A percentile compares a stretch with the other conserved stretches of the same genome.
These are phyloP conservation scores for Eupithecia centaureata DNA, from an alignment of 2,888 invertebrate genomes.

Conservation along the genomic window DNA sequence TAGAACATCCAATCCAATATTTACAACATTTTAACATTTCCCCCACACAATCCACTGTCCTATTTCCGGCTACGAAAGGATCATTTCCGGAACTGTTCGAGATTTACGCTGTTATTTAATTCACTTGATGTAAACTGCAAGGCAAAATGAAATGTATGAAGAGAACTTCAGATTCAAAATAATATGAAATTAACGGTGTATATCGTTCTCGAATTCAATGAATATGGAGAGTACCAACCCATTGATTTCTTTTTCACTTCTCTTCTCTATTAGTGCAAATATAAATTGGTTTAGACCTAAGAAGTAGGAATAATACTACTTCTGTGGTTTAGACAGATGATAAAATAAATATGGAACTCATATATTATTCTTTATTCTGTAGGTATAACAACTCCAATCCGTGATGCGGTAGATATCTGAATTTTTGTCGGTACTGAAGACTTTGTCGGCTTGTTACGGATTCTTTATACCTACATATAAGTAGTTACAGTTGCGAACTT, in stretches of 20 bases:
- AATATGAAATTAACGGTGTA: background rate
- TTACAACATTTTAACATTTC: conserved; percentile 6
- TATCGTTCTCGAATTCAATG: background rate
- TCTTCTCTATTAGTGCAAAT: too few relatives aligned
- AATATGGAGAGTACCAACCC: too few relatives aligned
- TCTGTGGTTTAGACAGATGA: too few relatives aligned
- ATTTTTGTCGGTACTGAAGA: background rate
- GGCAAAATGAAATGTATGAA: background rate
- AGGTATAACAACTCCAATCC: background rate
- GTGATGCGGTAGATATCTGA: background rate
- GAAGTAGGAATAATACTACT: too few relatives aligned
- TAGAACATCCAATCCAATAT: too few relatives aligned
- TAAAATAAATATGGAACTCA: background rate
- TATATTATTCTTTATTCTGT: background rate
- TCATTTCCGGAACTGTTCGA: background rate
- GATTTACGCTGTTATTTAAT: background rate
- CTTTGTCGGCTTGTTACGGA: background rate
- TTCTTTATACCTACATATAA: background rate
- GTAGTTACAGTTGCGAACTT: too few relatives aligned
- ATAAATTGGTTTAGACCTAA: too few relatives aligned
- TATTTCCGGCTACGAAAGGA: conserved; percentile 2
- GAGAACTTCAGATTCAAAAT: background rate
- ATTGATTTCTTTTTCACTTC: too few relatives aligned
- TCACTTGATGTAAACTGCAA: background rate
- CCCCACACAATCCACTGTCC: background rate